Percentiles rank a stretch among this genome's conserved stretches.
phyloP scores from a whole-genome alignment of 53 echinoderm and acorn worm species.

The Antedon mediterranea region DNA sequence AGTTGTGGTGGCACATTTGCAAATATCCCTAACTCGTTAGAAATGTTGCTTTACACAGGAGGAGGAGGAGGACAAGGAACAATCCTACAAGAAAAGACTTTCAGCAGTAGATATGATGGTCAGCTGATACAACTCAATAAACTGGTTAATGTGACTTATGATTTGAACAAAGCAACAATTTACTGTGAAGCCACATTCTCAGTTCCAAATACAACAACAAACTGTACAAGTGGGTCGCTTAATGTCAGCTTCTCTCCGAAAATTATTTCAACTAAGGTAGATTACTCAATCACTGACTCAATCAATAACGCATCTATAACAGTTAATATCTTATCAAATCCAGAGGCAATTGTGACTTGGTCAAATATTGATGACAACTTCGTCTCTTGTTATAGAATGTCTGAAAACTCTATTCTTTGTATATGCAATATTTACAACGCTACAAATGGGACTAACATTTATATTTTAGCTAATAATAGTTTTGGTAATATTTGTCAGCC shows the following conservation, averaged over 20 bases:
- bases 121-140: too few species aligned
- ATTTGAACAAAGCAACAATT: background rate
- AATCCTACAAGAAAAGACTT: too few species aligned
- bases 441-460: background rate
- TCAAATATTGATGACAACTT: too few species aligned
- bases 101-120: too few species aligned
- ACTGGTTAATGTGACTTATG: background rate
- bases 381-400: too few species aligned
- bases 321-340: background rate
- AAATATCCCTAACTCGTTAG: background rate
- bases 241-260: background rate
- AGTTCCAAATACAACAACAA: background rate
- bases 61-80: too few species aligned
- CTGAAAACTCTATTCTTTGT: background rate
- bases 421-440: background rate
- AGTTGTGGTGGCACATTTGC: background rate
- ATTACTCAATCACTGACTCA: background rate
- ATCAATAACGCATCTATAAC: background rate
- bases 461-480: background rate
- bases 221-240: background rate
- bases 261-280: background rate
- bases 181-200: background rate
- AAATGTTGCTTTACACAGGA: too few species aligned
- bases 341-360: background rate
- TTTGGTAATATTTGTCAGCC: background rate